These are phyloP conservation scores for Sicus ferrugineus DNA, from an alignment of 2,888 invertebrate species.

Conservation along the genomic window DNA sequence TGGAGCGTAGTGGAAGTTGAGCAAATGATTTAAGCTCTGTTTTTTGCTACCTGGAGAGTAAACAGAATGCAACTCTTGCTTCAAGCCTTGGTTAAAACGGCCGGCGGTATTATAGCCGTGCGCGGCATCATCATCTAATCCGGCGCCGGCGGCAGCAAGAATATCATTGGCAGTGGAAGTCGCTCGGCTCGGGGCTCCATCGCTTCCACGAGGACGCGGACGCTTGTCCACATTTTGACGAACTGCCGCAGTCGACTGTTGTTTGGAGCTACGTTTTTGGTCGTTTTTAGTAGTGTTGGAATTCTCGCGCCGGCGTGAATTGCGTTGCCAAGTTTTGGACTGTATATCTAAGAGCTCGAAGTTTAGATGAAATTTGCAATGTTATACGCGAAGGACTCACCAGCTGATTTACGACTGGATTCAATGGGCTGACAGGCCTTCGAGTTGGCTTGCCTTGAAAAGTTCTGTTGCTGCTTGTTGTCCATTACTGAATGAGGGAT, in stretches of 20 bases:
- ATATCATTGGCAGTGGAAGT: constrained; percentile 49
- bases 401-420: constrained; percentile 68
- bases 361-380: not conserved
- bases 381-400: constrained; percentile 65
- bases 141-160: constrained; percentile 57
- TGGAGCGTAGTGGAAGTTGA: constrained; percentile 87
- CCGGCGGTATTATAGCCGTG: constrained; percentile 57
- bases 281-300: constrained; percentile 69
- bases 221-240: constrained; percentile 74
- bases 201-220: constrained; percentile 54
- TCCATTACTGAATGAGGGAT: constrained; percentile 65
- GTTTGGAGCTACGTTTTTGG: constrained; percentile 70
- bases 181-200: constrained; percentile 61
- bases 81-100: constrained; percentile 68
- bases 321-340: constrained; percentile 53
- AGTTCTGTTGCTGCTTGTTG: constrained; percentile 71
- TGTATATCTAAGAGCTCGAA: constrained; percentile 48
- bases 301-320: constrained; percentile 59
- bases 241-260: constrained; percentile 55
- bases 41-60: constrained; percentile 86
- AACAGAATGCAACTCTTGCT: constrained; percentile 83
- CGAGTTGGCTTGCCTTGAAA: constrained; percentile 73
- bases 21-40: constrained; percentile 91
- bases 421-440: constrained; percentile 76
- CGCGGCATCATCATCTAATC: constrained; percentile 53